A percentile compares a stretch with the other conserved stretches of the same genome.
Evolutionary conservation across 64 coral and sea anemone species (phyloP).

Genomic region (Platygyra sinensis): DNA sequence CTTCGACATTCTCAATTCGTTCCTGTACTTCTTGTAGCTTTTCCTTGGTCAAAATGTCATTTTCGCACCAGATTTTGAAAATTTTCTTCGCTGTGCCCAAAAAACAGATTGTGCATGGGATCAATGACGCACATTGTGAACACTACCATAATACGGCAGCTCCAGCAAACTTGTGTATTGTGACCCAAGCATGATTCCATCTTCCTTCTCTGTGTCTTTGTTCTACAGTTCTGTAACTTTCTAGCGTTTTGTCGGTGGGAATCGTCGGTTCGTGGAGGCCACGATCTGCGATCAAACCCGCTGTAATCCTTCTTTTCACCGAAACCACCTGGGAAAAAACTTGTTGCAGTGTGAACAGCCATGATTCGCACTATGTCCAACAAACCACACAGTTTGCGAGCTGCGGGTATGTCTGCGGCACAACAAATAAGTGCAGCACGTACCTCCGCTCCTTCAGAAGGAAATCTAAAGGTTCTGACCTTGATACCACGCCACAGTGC

Average conservation of each 20-base stretch:
- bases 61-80: constrained; percentile 51
- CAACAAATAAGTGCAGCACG: constrained; percentile 29
- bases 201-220: not conserved
- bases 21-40: constrained; percentile 22
- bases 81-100: constrained; percentile 46
- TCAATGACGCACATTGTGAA: constrained; percentile 59
- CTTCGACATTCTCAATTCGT: constrained; percentile 21
- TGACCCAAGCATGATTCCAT: constrained; percentile 16
- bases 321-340: constrained; percentile 44
- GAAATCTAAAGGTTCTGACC: not conserved
- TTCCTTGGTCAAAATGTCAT: constrained; percentile 4
- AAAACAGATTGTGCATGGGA: constrained; percentile 74
- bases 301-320: constrained; percentile 72
- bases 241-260: not conserved
- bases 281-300: constrained; percentile 52
- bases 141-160: constrained; percentile 40
- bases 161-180: constrained; percentile 35
- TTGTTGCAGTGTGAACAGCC: constrained; percentile 49
- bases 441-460: not conserved
- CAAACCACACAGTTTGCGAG: constrained; percentile 38
- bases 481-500: constrained; percentile 30
- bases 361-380: constrained; percentile 9
- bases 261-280: not conserved
- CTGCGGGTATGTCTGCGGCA: constrained; percentile 50
- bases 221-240: constrained; percentile 6